Conservation (phyloP, 2,888 invertebrate genomes). For the Ellobium chinense region DNA sequence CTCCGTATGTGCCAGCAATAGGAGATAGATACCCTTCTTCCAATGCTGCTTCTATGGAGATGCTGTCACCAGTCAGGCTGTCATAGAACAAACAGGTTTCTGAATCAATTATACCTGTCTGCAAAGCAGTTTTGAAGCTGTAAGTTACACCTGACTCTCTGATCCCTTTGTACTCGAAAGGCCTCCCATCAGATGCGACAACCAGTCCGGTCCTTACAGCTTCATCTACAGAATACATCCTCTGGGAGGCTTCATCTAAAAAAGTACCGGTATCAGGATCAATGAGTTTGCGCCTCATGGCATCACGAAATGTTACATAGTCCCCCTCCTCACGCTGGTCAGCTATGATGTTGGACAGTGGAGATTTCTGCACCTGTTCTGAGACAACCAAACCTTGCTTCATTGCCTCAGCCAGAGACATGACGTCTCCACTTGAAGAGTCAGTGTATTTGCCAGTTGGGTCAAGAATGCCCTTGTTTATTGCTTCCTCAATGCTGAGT, state of each 20-base stretch:
- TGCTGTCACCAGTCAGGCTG: slow-evolving; percentile 82
- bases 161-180: slow-evolving; percentile 68
- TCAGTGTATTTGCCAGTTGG: slow-evolving; percentile 88
- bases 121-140: slow-evolving; percentile 84
- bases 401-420: slow-evolving; percentile 93
- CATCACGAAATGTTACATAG: slow-evolving; percentile 84
- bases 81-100: slow-evolving; percentile 86
- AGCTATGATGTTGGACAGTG: slow-evolving; percentile 49
- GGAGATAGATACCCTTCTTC: slow-evolving; percentile 76
- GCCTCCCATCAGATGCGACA: slow-evolving; percentile 61
- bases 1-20: slow-evolving; percentile 66
- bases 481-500: slow-evolving; percentile 90
- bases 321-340: slow-evolving; percentile 49
- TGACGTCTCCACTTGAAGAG: slow-evolving; percentile 87
- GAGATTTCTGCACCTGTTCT: slow-evolving; percentile 57
- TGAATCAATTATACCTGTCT: slow-evolving; percentile 88
- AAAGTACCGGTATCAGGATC: slow-evolving; percentile 79
- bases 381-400: slow-evolving; percentile 88
- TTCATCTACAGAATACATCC: slow-evolving; percentile 90
- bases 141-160: slow-evolving; percentile 70
- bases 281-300: slow-evolving; percentile 87
- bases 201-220: slow-evolving; percentile 81
- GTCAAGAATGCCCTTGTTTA: slow-evolving; percentile 88
- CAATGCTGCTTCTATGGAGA: slow-evolving; percentile 89
- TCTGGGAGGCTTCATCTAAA: slow-evolving; percentile 89